Evolutionary conservation across 1,140 invertebrate species (phyloP).

Genomic region (Galleria mellonella): DNA sequence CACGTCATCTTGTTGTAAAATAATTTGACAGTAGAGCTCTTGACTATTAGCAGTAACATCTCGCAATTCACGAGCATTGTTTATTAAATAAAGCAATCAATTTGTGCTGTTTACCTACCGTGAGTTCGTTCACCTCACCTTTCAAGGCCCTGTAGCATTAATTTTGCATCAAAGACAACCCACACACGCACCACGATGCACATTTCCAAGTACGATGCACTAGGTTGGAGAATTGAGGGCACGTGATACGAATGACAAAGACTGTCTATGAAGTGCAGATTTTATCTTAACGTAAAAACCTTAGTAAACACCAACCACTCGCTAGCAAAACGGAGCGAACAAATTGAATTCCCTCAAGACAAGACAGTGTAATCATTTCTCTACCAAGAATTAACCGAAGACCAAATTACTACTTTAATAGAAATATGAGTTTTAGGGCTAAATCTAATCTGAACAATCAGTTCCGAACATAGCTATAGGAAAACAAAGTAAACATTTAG

Average conservation of each 20-base stretch:
- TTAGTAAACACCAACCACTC: slow-evolving; percentile 36
- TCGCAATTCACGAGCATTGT: slow-evolving; percentile 19
- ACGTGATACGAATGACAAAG: slow-evolving; percentile 53
- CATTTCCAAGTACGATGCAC: slow-evolving; percentile 57
- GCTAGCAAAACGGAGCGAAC: slow-evolving; percentile 28
- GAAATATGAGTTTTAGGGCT: slow-evolving; percentile 6
- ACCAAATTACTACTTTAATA: slow-evolving; percentile 16
- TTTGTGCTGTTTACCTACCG: slow-evolving; percentile 45
- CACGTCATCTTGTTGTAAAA: slow-evolving; percentile 2
- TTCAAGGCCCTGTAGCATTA: slow-evolving; percentile 47
- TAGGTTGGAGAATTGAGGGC: slow-evolving; percentile 52
- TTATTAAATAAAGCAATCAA: slow-evolving; percentile 35
- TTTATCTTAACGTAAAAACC: slow-evolving; percentile 47
- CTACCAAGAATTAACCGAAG: slow-evolving; percentile 24
- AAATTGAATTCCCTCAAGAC: slow-evolving; percentile 45
- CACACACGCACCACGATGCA: slow-evolving; percentile 41
- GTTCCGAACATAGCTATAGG: not conserved
- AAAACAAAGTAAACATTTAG: too few species aligned
- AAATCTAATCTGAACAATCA: too few species aligned
- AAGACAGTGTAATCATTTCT: slow-evolving; percentile 19
- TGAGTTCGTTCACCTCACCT: slow-evolving; percentile 44
- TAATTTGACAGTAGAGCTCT: slow-evolving; percentile 10
- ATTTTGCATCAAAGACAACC: slow-evolving; percentile 39
- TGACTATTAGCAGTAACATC: slow-evolving; percentile 18
- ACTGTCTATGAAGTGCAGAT: slow-evolving; percentile 40